These are phyloP conservation scores for Synergus umbraculus DNA, from an alignment of 2,888 invertebrate genomes.

Conservation along the genomic window DNA sequence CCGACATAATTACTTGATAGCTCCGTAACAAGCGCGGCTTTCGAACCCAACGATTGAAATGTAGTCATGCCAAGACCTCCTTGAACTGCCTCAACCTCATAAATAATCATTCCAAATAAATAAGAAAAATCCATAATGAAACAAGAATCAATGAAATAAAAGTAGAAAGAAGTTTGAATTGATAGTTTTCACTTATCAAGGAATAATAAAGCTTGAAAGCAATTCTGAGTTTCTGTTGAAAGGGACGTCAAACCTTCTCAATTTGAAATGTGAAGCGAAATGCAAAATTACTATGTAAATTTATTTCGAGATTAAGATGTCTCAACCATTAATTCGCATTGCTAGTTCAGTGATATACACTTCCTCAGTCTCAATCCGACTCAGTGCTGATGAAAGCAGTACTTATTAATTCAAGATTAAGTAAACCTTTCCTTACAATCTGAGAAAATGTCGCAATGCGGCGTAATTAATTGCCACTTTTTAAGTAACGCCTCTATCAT, in stretches of 20 bases:
- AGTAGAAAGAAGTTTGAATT: not conserved
- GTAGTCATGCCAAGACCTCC: conserved; percentile 26
- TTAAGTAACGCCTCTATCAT: not conserved
- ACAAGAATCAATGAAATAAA: not conserved
- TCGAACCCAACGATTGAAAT: conserved; percentile 45
- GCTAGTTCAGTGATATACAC: not conserved
- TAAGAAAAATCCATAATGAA: not conserved
- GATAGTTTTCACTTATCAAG: not conserved
- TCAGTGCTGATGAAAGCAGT: conserved; percentile 5
- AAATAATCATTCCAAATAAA: conserved; percentile 15
- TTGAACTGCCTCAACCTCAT: conserved; percentile 33
- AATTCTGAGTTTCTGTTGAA: not conserved
- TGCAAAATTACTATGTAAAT: conserved; percentile 26
- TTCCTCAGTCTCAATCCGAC: not conserved
- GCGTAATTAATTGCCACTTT: conserved; percentile 5
- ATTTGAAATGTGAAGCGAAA: conserved; percentile 13
- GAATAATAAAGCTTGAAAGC: not conserved
- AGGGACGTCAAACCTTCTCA: not conserved
- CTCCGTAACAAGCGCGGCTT: conserved; percentile 58
- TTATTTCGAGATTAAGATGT: conserved; percentile 27
- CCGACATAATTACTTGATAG: conserved; percentile 61
- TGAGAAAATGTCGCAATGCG: conserved; percentile 11
- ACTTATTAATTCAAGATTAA: conserved; percentile 22
- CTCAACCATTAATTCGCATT: conserved; percentile 27
- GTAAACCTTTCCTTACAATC: not conserved